These are phyloP conservation scores for Notoglanidium macrostoma DNA, from an alignment of 2,797 vertebrate species.

Conservation along the genomic window DNA sequence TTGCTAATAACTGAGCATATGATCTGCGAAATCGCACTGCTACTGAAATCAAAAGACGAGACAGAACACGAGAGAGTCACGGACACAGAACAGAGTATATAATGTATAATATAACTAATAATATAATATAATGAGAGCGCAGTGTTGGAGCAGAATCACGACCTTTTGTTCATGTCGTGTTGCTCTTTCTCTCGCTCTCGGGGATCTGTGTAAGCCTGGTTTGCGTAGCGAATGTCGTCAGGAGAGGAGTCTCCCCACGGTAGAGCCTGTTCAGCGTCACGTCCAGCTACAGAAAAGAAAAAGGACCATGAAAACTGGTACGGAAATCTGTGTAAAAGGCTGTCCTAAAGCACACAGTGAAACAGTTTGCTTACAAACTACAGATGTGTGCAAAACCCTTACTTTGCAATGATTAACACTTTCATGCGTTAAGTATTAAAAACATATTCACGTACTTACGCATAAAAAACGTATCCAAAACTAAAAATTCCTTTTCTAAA, in stretches of 20 bases:
- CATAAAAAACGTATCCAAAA: too few relatives aligned
- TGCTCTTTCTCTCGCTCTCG: conserved; percentile 91
- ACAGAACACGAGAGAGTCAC: not conserved
- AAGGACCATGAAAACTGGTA: not conserved
- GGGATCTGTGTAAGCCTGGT: conserved; percentile 80
- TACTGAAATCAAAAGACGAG: not conserved
- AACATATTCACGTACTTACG: too few relatives aligned
- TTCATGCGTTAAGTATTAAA: too few relatives aligned
- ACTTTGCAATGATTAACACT: not conserved
- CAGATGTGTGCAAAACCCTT: too few relatives aligned
- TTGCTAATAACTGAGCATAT: not conserved
- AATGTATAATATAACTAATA: too few relatives aligned
- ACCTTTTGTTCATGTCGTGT: conserved; percentile 97
- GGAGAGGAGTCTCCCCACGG: conserved; percentile 91
- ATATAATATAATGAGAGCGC: too few relatives aligned
- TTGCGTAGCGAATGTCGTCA: conserved; percentile 86
- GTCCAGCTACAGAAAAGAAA: conserved; percentile 67
- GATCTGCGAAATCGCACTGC: not conserved
- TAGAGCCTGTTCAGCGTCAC: conserved; percentile 81
- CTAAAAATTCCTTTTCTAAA: too few relatives aligned
- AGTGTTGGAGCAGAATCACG: not conserved
- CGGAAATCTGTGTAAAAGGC: not conserved
- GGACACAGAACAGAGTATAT: too few relatives aligned
- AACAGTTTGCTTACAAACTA: too few relatives aligned
- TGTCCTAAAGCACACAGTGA: not conserved